Conservation (phyloP, 2,113 vertebrate species). For the Holacanthus passer region DNA sequence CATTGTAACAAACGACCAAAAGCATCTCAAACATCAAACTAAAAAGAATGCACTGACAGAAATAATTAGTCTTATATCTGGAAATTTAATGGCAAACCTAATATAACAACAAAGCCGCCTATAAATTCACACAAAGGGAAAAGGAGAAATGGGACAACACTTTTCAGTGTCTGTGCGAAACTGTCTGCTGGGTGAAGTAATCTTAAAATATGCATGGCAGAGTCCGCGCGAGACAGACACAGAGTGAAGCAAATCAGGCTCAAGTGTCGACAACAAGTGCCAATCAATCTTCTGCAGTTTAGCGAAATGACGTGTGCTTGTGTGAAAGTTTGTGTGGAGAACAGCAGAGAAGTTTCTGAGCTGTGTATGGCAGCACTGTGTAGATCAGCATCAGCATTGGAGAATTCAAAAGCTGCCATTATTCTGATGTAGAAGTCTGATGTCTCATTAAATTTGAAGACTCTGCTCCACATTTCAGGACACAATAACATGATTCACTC, state of each 20-base stretch:
- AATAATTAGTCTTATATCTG: not conserved
- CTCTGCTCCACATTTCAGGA: not conserved
- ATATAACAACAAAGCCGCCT: conserved; percentile 28
- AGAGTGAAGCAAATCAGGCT: conserved; percentile 38
- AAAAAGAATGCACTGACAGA: conserved; percentile 17
- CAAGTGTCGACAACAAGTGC: conserved; percentile 42
- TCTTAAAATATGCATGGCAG: conserved; percentile 50
- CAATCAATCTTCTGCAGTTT: conserved; percentile 43
- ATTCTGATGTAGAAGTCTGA: not conserved
- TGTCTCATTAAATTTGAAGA: not conserved
- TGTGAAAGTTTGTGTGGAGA: conserved; percentile 14
- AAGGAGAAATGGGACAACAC: not conserved
- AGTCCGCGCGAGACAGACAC: conserved; percentile 26
- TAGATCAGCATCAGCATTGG: not conserved
- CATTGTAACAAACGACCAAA: conserved; percentile 19
- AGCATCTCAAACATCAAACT: conserved; percentile 33
- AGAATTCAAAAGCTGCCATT: not conserved
- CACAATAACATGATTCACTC: not conserved
- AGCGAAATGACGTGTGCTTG: conserved; percentile 9
- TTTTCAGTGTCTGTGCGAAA: conserved; percentile 16
- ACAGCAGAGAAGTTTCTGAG: not conserved
- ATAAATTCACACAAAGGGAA: conserved; percentile 21
- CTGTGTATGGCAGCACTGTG: not conserved
- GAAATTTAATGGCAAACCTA: conserved; percentile 18
- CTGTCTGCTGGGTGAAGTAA: conserved; percentile 16